Evolutionary conservation across 2,797 vertebrate species (phyloP).

Genomic region (Tragopan temminckii): DNA sequence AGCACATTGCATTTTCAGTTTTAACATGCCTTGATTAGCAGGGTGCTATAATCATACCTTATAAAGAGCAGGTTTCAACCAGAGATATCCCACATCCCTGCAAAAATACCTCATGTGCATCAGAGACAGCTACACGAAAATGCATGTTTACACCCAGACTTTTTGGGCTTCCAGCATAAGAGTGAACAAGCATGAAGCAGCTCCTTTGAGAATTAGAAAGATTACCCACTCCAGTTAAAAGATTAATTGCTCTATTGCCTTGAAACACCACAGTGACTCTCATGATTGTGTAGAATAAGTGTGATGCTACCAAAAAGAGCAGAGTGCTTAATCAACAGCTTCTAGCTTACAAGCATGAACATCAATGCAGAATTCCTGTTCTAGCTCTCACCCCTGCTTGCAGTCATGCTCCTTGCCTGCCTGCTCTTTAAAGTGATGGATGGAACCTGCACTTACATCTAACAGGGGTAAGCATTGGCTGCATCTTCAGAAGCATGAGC

Average conservation of each 20-base stretch:
- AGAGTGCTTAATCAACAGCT: neutral
- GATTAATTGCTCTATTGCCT: neutral
- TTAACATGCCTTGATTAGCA: neutral
- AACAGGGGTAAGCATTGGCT: neutral
- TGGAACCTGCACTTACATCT: neutral
- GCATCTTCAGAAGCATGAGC: neutral
- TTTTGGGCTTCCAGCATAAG: neutral
- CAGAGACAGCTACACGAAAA: neutral
- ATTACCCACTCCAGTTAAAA: neutral
- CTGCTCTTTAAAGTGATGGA: neutral
- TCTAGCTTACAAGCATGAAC: neutral
- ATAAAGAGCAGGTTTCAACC: neutral
- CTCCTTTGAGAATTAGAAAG: neutral
- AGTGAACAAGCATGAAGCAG: neutral
- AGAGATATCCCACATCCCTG: neutral
- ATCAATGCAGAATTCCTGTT: neutral
- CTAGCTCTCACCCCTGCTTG: neutral
- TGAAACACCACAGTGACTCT: neutral
- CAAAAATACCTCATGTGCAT: neutral
- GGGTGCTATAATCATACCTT: neutral
- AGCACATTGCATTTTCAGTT: neutral
- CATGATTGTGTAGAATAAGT: neutral
- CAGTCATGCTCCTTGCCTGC: neutral
- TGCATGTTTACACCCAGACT: neutral
- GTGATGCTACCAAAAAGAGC: neutral